Conservation (phyloP, 2,113 vertebrate genomes). For the Hippocampus zosterae region DNA sequence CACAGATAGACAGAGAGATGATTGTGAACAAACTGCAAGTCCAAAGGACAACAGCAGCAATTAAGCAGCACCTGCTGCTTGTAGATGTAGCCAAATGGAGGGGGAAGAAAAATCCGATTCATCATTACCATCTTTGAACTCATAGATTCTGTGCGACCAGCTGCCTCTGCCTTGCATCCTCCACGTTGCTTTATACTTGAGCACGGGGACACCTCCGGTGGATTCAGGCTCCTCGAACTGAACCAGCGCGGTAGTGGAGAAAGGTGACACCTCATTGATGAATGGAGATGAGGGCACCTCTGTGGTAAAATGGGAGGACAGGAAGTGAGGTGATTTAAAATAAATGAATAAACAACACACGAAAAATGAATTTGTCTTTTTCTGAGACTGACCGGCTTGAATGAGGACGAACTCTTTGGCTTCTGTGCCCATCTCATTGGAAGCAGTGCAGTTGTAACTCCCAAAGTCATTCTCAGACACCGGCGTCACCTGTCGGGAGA, state of each 20-base stretch:
- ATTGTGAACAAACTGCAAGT: neutral
- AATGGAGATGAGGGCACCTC: constrained; percentile 91
- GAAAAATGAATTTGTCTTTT: neutral
- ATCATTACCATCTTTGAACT: constrained; percentile 81
- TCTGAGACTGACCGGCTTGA: constrained; percentile 83
- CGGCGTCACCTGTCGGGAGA: constrained; percentile 80
- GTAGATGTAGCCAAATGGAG: neutral
- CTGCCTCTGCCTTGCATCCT: constrained; percentile 68
- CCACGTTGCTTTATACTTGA: constrained; percentile 88
- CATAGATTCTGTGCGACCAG: constrained; percentile 77
- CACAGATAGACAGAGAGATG: neutral
- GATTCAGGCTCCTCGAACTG: constrained; percentile 89
- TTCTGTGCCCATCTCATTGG: constrained; percentile 94
- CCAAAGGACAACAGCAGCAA: neutral
- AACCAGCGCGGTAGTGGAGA: constrained; percentile 89
- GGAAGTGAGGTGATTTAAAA: constrained; percentile 3
- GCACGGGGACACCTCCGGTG: constrained; percentile 87
- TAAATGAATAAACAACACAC: neutral
- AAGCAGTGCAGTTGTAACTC: constrained; percentile 95
- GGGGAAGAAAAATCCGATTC: neutral
- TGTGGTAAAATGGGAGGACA: constrained; percentile 46
- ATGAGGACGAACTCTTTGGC: constrained; percentile 96
- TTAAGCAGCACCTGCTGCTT: neutral
- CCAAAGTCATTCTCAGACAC: constrained; percentile 96
- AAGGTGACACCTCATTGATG: constrained; percentile 83